Conservation (phyloP, 2,113 vertebrate species). For the Garra rufa region DNA sequence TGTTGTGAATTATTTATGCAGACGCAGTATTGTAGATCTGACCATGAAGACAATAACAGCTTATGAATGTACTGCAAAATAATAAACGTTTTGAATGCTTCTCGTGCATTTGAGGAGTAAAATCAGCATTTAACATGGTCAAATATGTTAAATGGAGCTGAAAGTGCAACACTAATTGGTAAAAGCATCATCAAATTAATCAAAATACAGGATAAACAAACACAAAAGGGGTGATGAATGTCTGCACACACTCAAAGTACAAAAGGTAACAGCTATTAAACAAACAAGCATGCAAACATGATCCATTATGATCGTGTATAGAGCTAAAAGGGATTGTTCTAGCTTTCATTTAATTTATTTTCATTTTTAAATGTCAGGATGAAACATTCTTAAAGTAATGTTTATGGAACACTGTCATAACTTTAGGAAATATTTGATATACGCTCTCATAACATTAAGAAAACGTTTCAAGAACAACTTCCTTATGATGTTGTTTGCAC, state of each 20-base stretch:
- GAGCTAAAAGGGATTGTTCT: not conserved
- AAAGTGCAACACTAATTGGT: not conserved
- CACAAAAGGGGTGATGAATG: not conserved
- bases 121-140: not conserved
- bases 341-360: not conserved
- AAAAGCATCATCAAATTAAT: not conserved
- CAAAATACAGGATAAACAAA: not conserved
- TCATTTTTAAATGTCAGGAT: not conserved
- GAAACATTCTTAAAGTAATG: not conserved
- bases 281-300: not conserved
- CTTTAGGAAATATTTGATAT: not conserved
- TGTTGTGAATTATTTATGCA: conserved; percentile 1
- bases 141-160: not conserved
- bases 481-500: too few species aligned
- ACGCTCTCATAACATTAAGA: not conserved
- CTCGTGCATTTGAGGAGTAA: not conserved
- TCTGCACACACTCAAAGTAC: not conserved
- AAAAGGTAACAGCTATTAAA: not conserved
- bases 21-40: not conserved
- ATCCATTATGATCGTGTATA: not conserved
- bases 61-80: not conserved
- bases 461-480: not conserved
- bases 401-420: not conserved
- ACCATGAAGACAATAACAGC: not conserved
- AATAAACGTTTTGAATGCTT: not conserved